phyloP scores from a whole-genome alignment of 2,113 vertebrate species.

The zebrafish (Danio rerio) region GRCz12tu NC_133194.1:34918501-34919000 shows the following conservation, averaged over 20 bases:
- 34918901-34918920: constrained; percentile 87
- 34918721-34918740: constrained; percentile 37
- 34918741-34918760: constrained; percentile 23
- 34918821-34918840: constrained; percentile 67
- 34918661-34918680: constrained; percentile 60
- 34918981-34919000: constrained; percentile 81
- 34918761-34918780: constrained; percentile 36
- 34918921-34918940: constrained; percentile 76
- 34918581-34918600: constrained; percentile 87
- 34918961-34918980: constrained; percentile 88
- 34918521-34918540: constrained; percentile 72
- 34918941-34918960: constrained; percentile 85
- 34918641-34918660: constrained; percentile 80
- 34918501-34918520: neutral
- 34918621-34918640: constrained; percentile 85
- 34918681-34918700: constrained; percentile 35
- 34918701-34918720: constrained; percentile 37
- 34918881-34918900: constrained; percentile 96
- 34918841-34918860: constrained; percentile 99
- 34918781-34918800: constrained; percentile 49
- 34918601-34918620: constrained; percentile 91
- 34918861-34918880: constrained; percentile 98
- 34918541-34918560: constrained; percentile 79
- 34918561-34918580: constrained; percentile 99
- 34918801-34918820: constrained; percentile 26